Conservation (phyloP, 2,113 vertebrate genomes). For the Acinonyx jubatus region DNA sequence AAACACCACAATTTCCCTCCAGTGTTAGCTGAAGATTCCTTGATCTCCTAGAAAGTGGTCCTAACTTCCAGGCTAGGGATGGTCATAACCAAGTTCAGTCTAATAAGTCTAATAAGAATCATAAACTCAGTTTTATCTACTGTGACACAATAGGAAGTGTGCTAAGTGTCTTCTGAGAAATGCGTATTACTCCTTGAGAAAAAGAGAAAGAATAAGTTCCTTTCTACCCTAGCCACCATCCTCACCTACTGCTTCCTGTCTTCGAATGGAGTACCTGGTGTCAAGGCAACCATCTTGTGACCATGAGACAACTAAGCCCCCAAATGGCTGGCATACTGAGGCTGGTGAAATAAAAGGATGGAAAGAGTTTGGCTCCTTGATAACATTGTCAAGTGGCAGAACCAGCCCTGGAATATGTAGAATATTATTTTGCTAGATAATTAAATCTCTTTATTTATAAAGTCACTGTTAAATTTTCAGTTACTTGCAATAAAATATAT, state of each 20-base stretch:
- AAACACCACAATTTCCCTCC: neutral
- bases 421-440: constrained; percentile 13
- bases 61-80: neutral
- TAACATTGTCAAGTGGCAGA: neutral
- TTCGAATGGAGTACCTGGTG: neutral
- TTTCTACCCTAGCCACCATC: neutral
- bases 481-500: neutral
- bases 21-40: neutral
- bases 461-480: neutral
- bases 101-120: neutral
- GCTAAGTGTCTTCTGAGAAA: neutral
- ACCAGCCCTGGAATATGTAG: neutral
- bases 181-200: neutral
- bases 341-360: neutral
- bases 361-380: neutral
- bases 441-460: constrained; percentile 40
- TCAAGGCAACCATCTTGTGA: neutral
- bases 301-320: neutral
- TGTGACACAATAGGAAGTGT: neutral
- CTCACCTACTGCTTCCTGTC: neutral
- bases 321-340: neutral
- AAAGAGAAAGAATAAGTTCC: neutral
- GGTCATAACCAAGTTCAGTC: neutral
- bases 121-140: neutral
- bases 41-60: neutral